Conservation (phyloP, 2,888 invertebrate genomes). For the Lasioglossum calceatum region DNA sequence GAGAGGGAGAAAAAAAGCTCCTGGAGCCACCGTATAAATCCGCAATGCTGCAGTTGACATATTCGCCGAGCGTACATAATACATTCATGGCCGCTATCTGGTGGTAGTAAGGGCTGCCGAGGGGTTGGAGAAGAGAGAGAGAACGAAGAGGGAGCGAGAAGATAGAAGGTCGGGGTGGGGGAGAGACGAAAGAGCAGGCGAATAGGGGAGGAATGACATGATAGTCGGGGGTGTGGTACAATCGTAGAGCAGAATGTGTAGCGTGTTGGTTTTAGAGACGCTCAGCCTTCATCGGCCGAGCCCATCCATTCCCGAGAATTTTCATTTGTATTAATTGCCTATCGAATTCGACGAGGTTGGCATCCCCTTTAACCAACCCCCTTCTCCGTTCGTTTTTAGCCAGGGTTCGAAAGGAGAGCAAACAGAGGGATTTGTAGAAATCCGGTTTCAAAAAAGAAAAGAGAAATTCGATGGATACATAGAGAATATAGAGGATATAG, state of each 20-base stretch:
- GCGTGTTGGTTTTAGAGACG: conserved; percentile 75
- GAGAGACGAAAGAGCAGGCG: conserved; percentile 51
- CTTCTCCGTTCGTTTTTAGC: not conserved
- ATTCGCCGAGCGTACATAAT: conserved; percentile 80
- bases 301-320: too few species aligned
- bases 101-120: not conserved
- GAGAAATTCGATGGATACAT: not conserved
- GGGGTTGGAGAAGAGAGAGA: not conserved
- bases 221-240: conserved; percentile 23
- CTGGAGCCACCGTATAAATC: conserved; percentile 67
- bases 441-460: not conserved
- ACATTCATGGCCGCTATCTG: conserved; percentile 75
- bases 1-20: not conserved
- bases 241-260: conserved; percentile 75
- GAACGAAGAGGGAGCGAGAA: not conserved
- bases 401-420: not conserved
- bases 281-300: conserved; percentile 67
- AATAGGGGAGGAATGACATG: conserved; percentile 21
- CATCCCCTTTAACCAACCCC: not conserved
- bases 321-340: not conserved
- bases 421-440: not conserved
- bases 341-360: not conserved
- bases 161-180: not conserved
- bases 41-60: conserved; percentile 81
- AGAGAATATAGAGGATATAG: not conserved